Base-by-base conservation (phyloP, 2,113 vertebrate genomes). In the Gambusia affinis region DNA sequence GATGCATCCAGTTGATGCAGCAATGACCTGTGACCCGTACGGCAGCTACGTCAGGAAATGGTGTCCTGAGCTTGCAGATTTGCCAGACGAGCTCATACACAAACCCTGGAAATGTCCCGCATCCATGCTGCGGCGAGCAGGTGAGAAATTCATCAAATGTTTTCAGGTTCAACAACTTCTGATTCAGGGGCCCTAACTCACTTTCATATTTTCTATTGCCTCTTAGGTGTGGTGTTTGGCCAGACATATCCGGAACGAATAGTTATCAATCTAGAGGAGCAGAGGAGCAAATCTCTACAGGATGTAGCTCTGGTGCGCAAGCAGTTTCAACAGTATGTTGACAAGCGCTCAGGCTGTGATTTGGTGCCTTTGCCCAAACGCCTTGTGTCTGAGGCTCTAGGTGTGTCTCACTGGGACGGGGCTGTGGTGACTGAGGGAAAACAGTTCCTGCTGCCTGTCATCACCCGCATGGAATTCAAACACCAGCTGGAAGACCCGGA, bases 381-480 rank as follows among this genome's bases (percentile, higher is more conserved):
- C 6, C 88, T 94, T 17, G 81, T 94, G 28, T 87, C 90, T 0
- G 86, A 94, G 70, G 86, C 91, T 51, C 78, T 94, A 75, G 89
- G 91, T 8, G 75, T 61, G 27, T 74, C 83, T 1, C 70, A 80
- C 8, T 24, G 27, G 0, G 75, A 80, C 4, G 86, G 72, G 0
- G 79, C 54, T 12, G 47, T 84, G 12, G 66, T 70, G 15, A 67
- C 60, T 15, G 84, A 74, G 14, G 87, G 74, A 27, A 88, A 77
- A 15, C 76, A 81, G 29, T 94, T 95, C 82, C 85, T 94, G 6
- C 78, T 94, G 63, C 94, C 93, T 0, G 88, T 94, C 4, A 94
- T 94, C 71, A 94, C 94, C 0, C 91, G 91, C 64, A 94, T 94
- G 91, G 93, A 94, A 73, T 94, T 94, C 73, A 94, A 93, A 87